Conservation (phyloP, 2,888 invertebrate genomes). For the Noctua janthina region DNA sequence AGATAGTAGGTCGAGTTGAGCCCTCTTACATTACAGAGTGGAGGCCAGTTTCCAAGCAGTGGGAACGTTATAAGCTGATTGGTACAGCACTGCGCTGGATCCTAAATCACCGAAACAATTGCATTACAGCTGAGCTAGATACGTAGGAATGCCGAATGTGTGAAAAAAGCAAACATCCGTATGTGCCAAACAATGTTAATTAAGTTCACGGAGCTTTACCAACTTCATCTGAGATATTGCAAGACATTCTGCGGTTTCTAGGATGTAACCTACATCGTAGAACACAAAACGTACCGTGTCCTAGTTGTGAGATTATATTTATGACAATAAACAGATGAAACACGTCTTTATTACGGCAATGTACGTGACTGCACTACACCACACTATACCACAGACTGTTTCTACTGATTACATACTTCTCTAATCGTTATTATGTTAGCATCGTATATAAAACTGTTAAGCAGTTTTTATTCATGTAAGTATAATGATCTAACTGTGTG, state of each 20-base stretch:
- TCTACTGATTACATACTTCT: slow-evolving; percentile 21
- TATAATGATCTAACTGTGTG: background rate
- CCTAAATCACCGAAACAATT: slow-evolving; percentile 1
- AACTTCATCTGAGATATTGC: slow-evolving; percentile 36
- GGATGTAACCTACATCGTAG: slow-evolving; percentile 47
- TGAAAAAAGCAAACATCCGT: slow-evolving; percentile 33
- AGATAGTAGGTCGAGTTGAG: background rate
- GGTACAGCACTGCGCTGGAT: background rate
- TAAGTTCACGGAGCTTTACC: slow-evolving; percentile 36
- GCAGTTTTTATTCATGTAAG: slow-evolving; percentile 13
- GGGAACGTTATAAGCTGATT: background rate
- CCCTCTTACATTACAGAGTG: background rate
- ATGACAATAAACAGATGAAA: slow-evolving; percentile 52
- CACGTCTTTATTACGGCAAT: slow-evolving; percentile 55
- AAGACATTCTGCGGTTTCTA: slow-evolving; percentile 48
- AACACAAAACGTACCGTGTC: slow-evolving; percentile 30
- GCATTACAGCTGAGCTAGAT: slow-evolving; percentile 4
- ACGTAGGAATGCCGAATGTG: slow-evolving; percentile 17
- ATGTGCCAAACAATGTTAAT: slow-evolving; percentile 49
- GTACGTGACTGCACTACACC: slow-evolving; percentile 45
- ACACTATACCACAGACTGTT: background rate
- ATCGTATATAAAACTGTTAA: background rate
- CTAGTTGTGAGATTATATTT: slow-evolving; percentile 47
- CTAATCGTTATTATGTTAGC: slow-evolving; percentile 8
- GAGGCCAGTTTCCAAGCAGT: background rate